Conservation (phyloP, 2,888 invertebrate species). For the Limnephilus marmoratus region DNA sequence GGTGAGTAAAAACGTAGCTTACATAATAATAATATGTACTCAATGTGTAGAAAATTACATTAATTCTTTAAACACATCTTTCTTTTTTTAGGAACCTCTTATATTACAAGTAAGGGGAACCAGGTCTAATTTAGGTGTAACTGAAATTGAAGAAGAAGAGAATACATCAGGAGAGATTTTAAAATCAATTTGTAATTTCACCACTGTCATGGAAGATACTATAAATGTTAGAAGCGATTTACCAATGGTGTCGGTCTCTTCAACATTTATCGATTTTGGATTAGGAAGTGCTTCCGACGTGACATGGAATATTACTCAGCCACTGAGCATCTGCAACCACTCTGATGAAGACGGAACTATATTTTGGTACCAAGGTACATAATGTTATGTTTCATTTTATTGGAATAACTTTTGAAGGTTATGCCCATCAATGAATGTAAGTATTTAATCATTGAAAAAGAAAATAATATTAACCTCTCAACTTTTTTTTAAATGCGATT, state of each 20-base stretch:
- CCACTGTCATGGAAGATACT: conserved; percentile 74
- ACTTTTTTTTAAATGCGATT: too few species aligned
- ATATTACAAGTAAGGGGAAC: conserved; percentile 35
- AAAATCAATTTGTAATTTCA: conserved; percentile 70
- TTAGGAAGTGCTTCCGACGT: conserved; percentile 71
- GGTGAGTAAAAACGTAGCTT: conserved; percentile 68
- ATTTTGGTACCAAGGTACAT: conserved; percentile 74
- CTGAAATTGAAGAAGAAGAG: conserved; percentile 66
- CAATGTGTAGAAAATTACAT: neutral
- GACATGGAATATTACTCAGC: conserved; percentile 74
- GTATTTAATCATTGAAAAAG: too few species aligned
- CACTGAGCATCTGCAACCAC: conserved; percentile 74
- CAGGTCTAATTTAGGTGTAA: conserved; percentile 22
- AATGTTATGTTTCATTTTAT: neutral
- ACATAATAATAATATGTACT: neutral
- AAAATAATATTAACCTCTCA: too few species aligned
- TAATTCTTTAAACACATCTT: conserved; percentile 1
- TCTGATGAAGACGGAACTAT: conserved; percentile 72
- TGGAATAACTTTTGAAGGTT: too few species aligned
- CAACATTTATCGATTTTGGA: conserved; percentile 74
- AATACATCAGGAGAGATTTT: conserved; percentile 71
- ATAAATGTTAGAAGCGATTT: conserved; percentile 71
- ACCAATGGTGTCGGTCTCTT: conserved; percentile 73
- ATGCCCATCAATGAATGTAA: too few species aligned
- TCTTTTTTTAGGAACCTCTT: conserved; percentile 36